Conservation (phyloP, 2,888 invertebrate genomes). For the Eilema depressum region DNA sequence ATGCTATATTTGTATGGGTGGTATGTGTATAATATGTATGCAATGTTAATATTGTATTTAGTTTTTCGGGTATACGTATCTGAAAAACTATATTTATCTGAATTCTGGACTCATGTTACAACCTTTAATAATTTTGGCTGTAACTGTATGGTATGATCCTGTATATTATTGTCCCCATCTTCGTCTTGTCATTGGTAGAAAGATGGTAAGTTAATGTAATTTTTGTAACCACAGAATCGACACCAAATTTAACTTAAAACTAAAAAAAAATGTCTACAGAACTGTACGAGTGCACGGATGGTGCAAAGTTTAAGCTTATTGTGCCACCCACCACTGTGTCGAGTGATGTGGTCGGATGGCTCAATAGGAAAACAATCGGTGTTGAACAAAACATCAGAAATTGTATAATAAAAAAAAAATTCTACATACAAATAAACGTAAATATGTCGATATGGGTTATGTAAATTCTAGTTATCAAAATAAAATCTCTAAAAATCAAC, state of each 20-base stretch:
- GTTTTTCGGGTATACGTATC: too few species aligned
- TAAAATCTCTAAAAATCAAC: background rate
- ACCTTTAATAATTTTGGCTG: too few species aligned
- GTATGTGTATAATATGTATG: too few species aligned
- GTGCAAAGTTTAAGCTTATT: background rate
- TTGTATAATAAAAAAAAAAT: background rate
- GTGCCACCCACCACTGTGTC: background rate
- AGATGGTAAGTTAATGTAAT: too few species aligned
- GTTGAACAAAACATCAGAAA: constrained; percentile 1
- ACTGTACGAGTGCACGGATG: background rate
- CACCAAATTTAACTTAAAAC: background rate
- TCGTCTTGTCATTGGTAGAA: background rate
- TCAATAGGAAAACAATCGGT: background rate
- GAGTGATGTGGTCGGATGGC: background rate
- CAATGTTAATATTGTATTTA: too few species aligned
- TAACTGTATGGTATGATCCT: too few species aligned
- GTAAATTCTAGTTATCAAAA: background rate
- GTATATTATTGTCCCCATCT: too few species aligned
- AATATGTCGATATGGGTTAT: background rate
- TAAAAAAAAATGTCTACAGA: background rate
- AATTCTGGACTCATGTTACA: too few species aligned
- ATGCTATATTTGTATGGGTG: too few species aligned
- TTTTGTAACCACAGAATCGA: background rate
- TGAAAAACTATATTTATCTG: too few species aligned
- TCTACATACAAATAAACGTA: background rate